phyloP scores from a whole-genome alignment of 2,888 invertebrate genomes.

The Cryptocephalus moraei region DNA sequence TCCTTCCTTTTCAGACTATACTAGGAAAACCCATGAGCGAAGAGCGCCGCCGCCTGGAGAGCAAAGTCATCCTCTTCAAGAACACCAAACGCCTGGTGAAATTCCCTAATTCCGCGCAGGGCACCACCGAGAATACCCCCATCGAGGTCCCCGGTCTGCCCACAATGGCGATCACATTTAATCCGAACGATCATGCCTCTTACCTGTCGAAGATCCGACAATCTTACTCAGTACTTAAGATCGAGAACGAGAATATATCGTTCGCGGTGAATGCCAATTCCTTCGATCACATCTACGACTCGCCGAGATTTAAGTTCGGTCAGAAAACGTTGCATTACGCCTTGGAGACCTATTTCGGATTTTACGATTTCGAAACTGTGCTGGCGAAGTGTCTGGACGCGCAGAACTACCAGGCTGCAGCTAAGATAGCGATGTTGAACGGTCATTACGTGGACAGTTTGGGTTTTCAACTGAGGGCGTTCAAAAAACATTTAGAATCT shows the following conservation, averaged over 20 bases:
- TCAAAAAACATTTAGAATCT: conserved; percentile 31
- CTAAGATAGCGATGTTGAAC: conserved; percentile 34
- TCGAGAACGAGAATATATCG: conserved; percentile 18
- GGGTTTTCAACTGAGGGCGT: conserved; percentile 33
- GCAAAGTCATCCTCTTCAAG: conserved; percentile 55
- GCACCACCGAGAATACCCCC: conserved; percentile 29
- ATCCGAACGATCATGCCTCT: conserved; percentile 27
- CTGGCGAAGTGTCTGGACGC: conserved; percentile 31
- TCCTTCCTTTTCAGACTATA: conserved; percentile 36
- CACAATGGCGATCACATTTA: conserved; percentile 35
- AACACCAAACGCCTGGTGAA: conserved; percentile 64
- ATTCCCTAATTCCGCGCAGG: conserved; percentile 42
- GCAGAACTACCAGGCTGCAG: conserved; percentile 35
- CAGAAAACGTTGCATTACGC: conserved; percentile 35
- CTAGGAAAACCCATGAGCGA: conserved; percentile 46
- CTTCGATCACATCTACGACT: conserved; percentile 22
- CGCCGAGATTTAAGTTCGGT: conserved; percentile 21
- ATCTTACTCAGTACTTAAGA: conserved; percentile 20
- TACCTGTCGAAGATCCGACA: conserved; percentile 23
- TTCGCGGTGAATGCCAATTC: conserved; percentile 5
- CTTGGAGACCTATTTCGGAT: conserved; percentile 33
- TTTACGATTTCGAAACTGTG: conserved; percentile 35
- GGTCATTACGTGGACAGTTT: conserved; percentile 37
- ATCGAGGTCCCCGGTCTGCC: conserved; percentile 37
- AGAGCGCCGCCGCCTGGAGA: conserved; percentile 44